These are phyloP conservation scores for Colaptes auratus DNA, from an alignment of 2,113 vertebrate genomes.

Conservation along the genomic window DNA sequence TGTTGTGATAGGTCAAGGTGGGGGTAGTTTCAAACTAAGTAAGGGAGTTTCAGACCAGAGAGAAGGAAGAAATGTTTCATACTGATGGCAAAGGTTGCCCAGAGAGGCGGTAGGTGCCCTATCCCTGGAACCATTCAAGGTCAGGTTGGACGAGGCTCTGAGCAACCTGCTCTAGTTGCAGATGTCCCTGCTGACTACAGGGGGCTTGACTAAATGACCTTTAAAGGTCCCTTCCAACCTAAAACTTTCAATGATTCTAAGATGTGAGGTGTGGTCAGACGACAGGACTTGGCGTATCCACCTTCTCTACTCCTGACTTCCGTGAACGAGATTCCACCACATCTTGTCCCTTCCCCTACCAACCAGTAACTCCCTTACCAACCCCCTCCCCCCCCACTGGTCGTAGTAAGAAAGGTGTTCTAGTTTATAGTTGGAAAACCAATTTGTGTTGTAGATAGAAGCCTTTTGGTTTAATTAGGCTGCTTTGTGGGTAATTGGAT, in stretches of 20 bases:
- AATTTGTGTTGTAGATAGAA: background rate
- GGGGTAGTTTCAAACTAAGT: background rate
- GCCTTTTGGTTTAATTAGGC: background rate
- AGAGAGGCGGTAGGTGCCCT: background rate
- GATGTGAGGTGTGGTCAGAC: background rate
- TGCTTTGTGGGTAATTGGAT: background rate
- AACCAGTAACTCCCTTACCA: background rate
- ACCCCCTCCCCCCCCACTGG: background rate
- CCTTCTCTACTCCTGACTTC: background rate
- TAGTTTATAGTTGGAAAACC: background rate
- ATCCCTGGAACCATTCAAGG: background rate
- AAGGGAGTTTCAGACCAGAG: no score
- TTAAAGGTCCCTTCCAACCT: background rate
- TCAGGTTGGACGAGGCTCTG: background rate
- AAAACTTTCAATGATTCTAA: background rate
- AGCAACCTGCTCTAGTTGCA: background rate
- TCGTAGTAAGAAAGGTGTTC: background rate
- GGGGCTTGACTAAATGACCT: background rate
- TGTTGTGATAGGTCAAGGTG: background rate
- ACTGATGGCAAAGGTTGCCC: no score
- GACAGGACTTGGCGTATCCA: background rate
- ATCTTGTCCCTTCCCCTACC: background rate
- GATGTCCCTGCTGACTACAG: background rate
- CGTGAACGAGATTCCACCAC: background rate
- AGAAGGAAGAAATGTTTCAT: no score